Percentiles rank a stretch among this genome's conserved stretches.
Evolutionary conservation across 2,888 invertebrate species (phyloP).

Genomic region (Mythimna pallens): DNA sequence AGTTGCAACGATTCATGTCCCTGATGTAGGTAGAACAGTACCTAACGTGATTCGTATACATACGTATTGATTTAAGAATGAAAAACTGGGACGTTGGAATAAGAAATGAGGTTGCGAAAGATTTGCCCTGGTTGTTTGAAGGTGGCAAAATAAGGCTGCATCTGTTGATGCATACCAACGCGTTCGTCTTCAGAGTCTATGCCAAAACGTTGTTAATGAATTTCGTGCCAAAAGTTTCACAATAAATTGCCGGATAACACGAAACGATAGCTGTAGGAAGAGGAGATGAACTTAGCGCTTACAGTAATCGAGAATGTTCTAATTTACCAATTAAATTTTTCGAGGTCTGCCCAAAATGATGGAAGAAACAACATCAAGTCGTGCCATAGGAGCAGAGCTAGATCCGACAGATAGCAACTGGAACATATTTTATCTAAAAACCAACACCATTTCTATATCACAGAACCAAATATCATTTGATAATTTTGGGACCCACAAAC

Average conservation of each 20-base stretch:
- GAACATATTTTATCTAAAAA: neutral
- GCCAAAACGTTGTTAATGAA: conserved; percentile 42
- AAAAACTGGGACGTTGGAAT: conserved; percentile 50
- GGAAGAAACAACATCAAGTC: neutral
- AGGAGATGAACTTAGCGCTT: neutral
- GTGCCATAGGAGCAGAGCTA: neutral
- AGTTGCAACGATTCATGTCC: conserved; percentile 61
- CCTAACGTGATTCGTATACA: conserved; percentile 44
- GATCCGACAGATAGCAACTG: neutral
- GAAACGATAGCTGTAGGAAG: neutral
- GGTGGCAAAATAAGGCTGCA: conserved; percentile 20
- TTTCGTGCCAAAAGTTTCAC: conserved; percentile 48
- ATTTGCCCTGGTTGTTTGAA: conserved; percentile 43
- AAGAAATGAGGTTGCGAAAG: conserved; percentile 49
- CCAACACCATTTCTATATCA: neutral
- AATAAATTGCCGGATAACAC: conserved; percentile 24
- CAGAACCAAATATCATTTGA: neutral
- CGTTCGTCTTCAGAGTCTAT: conserved; percentile 30
- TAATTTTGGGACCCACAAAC: neutral
- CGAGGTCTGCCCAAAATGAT: neutral
- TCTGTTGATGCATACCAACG: conserved; percentile 28
- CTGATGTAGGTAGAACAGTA: conserved; percentile 35
- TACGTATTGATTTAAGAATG: conserved; percentile 48
- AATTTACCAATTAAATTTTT: neutral
- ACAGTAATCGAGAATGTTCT: neutral